phyloP scores from a whole-genome alignment of 35 echinoderm and acorn worm species.

The Hemicentrotus pulcherrimus region DNA sequence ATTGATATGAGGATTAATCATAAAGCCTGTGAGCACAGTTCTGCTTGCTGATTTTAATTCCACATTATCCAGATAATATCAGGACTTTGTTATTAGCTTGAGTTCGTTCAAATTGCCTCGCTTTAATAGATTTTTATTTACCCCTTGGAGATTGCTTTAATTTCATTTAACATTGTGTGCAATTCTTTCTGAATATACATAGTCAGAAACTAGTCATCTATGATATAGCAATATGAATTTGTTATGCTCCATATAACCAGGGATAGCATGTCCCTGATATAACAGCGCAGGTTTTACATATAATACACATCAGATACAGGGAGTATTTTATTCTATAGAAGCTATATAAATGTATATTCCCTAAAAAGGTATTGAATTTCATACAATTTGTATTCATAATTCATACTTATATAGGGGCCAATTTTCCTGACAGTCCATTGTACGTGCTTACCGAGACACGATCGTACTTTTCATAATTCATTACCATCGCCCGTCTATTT shows the following conservation, averaged over 20 bases:
- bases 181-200: background rate
- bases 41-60: background rate
- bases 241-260: background rate
- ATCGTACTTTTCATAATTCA: background rate
- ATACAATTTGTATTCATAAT: background rate
- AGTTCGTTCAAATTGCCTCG: background rate
- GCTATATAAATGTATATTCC: background rate
- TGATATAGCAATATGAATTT: background rate
- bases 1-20: background rate
- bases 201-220: background rate
- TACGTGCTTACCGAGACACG: background rate
- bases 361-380: too few species aligned
- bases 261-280: too few species aligned
- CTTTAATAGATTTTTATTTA: background rate
- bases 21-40: background rate
- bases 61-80: background rate
- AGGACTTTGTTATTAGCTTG: background rate
- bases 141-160: background rate
- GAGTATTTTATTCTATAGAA: background rate
- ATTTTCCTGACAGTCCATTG: background rate
- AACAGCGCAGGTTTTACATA: background rate
- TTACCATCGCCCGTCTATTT: background rate
- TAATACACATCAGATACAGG: background rate
- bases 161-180: background rate
- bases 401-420: background rate